A percentile compares a stretch with the other conserved stretches of the same genome.
These are phyloP conservation scores for Hesperia comma DNA, from an alignment of 2,888 invertebrate species.

Conservation along the genomic window DNA sequence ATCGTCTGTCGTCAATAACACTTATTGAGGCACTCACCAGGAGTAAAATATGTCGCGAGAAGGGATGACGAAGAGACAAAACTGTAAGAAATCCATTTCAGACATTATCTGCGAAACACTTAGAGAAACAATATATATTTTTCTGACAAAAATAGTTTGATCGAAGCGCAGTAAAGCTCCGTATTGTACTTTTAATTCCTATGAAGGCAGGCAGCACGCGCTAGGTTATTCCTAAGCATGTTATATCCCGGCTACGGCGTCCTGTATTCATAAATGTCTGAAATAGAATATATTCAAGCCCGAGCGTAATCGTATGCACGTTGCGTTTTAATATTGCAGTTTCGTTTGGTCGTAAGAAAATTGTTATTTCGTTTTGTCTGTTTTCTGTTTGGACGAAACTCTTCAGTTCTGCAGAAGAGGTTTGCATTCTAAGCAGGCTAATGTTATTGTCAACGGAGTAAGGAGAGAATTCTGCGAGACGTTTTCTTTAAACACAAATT, in stretches of 20 bases:
- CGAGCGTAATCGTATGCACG: slow-evolving; percentile 22
- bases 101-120: too few species aligned
- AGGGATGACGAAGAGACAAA: too few species aligned
- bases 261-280: slow-evolving; percentile 13
- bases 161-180: too few species aligned
- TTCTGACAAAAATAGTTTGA: too few species aligned
- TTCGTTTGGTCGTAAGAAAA: slow-evolving; percentile 11
- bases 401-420: background rate
- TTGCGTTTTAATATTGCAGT: slow-evolving; percentile 17
- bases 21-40: too few species aligned
- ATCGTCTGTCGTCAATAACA: too few species aligned
- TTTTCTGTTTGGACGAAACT: background rate
- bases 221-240: slow-evolving; percentile 17
- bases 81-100: too few species aligned
- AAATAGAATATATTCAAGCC: slow-evolving; percentile 7
- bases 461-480: background rate
- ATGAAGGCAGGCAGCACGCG: background rate
- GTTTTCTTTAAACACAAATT: background rate
- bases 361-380: slow-evolving; percentile 7
- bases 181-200: too few species aligned
- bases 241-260: slow-evolving; percentile 8
- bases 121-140: too few species aligned
- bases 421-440: slow-evolving; percentile 22
- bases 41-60: too few species aligned
- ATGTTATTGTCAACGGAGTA: slow-evolving; percentile 11